Conservation (phyloP, 37 sponge, comb jelly and placozoan species). For the Agelas oroides region DNA sequence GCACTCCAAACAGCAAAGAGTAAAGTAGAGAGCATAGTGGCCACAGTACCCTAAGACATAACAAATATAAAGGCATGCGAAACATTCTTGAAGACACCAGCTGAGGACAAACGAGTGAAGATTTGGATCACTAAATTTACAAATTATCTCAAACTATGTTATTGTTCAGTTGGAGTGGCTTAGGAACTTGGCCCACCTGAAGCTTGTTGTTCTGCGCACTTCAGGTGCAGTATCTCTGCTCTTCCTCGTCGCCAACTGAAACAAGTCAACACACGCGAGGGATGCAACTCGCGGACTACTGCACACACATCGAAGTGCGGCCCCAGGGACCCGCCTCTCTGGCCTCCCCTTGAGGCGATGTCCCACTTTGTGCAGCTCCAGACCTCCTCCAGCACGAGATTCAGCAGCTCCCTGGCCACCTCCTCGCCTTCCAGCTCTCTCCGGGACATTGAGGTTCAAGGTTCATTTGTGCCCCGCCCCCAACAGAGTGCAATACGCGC, state of each 20-base stretch:
- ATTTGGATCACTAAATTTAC: too few relatives aligned
- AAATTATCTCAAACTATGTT: too few relatives aligned
- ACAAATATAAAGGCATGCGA: too few relatives aligned
- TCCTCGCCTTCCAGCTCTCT: not conserved
- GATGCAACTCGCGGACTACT: not conserved
- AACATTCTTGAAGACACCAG: too few relatives aligned
- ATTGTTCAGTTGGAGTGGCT: too few relatives aligned
- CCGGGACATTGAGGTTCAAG: too few relatives aligned
- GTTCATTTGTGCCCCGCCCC: too few relatives aligned
- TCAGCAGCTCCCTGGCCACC: constrained; percentile 1
- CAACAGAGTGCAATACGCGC: too few relatives aligned
- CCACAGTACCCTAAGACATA: constrained; percentile 54
- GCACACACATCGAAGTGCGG: not conserved
- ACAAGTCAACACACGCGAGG: not conserved
- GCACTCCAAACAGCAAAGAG: constrained; percentile 24
- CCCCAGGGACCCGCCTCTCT: too few relatives aligned
- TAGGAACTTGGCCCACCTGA: not conserved
- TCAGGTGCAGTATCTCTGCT: not conserved
- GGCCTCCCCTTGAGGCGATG: too few relatives aligned
- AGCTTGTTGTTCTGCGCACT: constrained; percentile 16
- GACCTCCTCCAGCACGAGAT: not conserved
- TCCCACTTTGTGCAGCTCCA: not conserved
- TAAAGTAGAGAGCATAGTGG: constrained; percentile 50
- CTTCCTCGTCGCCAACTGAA: not conserved
- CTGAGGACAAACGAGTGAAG: not conserved